Base-by-base conservation (phyloP, 2,888 invertebrate species). In the Sphinx pinastri region DNA sequence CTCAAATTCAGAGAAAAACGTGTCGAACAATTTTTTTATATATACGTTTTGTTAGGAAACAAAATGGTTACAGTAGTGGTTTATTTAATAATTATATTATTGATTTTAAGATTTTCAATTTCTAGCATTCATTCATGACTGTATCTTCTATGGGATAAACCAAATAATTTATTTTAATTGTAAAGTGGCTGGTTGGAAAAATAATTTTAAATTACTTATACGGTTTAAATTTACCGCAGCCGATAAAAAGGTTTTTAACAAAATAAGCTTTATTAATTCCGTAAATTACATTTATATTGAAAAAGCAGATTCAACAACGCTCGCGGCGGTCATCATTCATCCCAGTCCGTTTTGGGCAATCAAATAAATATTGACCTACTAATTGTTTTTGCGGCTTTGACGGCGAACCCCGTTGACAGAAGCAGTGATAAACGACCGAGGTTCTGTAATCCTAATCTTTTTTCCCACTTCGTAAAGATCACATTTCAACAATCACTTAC, bases 301-400 rank as follows among this genome's bases (percentile, higher is more conserved):
- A 73, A 71, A 73, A 75, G 71, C 71, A 78, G 76, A 80, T 77
- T 75, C 81, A 77, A 75, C 73, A 75, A 74, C 75, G 76, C 75
- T 79, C 77, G 77, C 81, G 79, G 74, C 79, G 84, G 81, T 85
- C 85, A 89, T 89, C 88, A 87, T 85, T 88, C 86, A 87, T 82
- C 73, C 80, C 80, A 79, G 77, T 81, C 79, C 84, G 82, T 81
- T 86, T 85, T 76, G 80, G 80, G 86, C 84, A 88, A 92, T 92
- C 89, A 91, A 91, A 93, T 91, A 91, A 91, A 92, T 91, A 93
- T 93, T 91, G 91, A 90, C 89, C 88, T 89, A 90, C 89, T 92
- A 91, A 93, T 93, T 93, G 90, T 92, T 92, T 92, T 92, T 92
- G 89, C 87, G 89, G 90, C 89, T 87, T 89, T 87, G 89, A 89